Evolutionary conservation across 2,888 invertebrate genomes (phyloP).

Genomic region (Andrena dorsata): DNA sequence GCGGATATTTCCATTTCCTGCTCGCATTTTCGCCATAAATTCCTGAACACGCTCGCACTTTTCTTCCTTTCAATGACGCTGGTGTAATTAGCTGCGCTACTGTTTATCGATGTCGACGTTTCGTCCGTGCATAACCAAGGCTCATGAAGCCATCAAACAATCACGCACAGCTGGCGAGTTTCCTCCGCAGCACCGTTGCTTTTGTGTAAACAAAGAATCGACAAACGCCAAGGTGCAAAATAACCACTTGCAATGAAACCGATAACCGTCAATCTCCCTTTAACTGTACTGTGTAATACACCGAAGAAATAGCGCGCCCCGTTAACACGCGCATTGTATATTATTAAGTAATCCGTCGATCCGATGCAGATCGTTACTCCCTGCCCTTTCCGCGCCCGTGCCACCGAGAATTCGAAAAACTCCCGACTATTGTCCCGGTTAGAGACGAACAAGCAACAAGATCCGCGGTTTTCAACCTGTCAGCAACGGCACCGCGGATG

Average conservation of each 20-base stretch:
- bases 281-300: slow-evolving; percentile 29
- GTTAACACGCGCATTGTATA: slow-evolving; percentile 23
- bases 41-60: neutral
- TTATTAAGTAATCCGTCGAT: slow-evolving; percentile 18
- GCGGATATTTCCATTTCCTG: slow-evolving; percentile 13
- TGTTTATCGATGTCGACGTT: too few relatives aligned
- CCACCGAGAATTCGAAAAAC: neutral
- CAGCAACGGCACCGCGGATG: neutral
- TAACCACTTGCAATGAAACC: slow-evolving; percentile 11
- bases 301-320: slow-evolving; percentile 15
- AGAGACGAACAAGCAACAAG: neutral
- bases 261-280: slow-evolving; percentile 38
- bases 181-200: neutral
- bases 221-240: slow-evolving; percentile 9
- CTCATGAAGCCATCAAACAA: neutral
- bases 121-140: neutral
- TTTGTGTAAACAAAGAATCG: slow-evolving; percentile 33
- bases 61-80: neutral
- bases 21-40: neutral
- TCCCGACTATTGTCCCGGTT: neutral
- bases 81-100: too few relatives aligned
- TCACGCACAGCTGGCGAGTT: neutral
- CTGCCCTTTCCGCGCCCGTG: neutral
- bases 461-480: neutral
- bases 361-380: slow-evolving; percentile 15